These are phyloP conservation scores for Zaprionus lachaisei DNA, from an alignment of 1,140 invertebrate species.

Conservation along the genomic window DNA sequence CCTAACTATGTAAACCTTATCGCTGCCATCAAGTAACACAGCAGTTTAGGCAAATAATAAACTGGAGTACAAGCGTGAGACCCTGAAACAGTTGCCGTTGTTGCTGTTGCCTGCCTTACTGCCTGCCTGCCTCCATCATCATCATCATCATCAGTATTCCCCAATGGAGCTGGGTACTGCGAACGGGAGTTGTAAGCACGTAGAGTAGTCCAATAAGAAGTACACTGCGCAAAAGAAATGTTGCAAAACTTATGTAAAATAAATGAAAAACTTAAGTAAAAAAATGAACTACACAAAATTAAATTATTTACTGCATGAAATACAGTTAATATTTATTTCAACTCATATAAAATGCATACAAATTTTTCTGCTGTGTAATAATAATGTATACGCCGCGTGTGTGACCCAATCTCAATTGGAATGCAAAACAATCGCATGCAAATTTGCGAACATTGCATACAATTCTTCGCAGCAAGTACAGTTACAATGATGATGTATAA, in stretches of 20 bases:
- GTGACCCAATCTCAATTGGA: conserved; percentile 5
- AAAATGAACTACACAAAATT: too few species aligned
- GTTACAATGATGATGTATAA: conserved; percentile 4
- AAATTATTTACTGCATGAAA: too few species aligned
- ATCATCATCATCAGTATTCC: neutral
- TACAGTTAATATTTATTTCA: too few species aligned
- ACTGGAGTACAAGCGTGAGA: conserved; percentile 47
- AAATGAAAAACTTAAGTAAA: neutral
- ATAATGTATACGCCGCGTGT: conserved; percentile 2
- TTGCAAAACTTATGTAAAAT: neutral
- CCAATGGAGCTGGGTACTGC: conserved; percentile 2
- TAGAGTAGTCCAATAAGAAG: conserved; percentile 1
- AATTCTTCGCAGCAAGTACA: conserved; percentile 7
- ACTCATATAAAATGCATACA: too few species aligned
- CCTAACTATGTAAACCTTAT: conserved; percentile 68
- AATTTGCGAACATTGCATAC: conserved; percentile 2
- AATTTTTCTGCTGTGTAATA: neutral
- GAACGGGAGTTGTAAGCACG: conserved; percentile 2
- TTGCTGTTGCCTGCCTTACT: too few species aligned
- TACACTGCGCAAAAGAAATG: conserved; percentile 1
- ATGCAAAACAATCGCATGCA: conserved; percentile 6
- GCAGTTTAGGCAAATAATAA: conserved; percentile 72
- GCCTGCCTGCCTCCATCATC: too few species aligned
- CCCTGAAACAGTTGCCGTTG: neutral
- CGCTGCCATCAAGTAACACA: conserved; percentile 52